Evolutionary conservation across 2,797 vertebrate species (phyloP).

Genomic region (Sparidentex hasta): DNA sequence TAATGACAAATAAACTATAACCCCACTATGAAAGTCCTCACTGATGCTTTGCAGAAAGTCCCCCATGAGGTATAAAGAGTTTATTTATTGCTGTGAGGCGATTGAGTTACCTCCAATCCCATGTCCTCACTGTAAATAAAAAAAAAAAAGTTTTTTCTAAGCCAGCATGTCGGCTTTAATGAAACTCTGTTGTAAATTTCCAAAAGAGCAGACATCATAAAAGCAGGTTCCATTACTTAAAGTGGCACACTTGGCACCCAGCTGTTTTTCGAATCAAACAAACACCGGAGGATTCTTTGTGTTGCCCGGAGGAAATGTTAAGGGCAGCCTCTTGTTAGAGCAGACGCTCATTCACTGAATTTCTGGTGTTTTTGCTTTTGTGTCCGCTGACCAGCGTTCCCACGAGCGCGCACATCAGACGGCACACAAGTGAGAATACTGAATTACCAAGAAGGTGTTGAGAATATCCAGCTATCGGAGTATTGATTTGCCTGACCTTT

Average conservation of each 20-base stretch:
- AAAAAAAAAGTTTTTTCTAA: conserved; percentile 45
- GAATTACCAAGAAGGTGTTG: conserved; percentile 59
- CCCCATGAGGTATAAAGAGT: conserved; percentile 16
- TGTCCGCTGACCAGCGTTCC: conserved; percentile 24
- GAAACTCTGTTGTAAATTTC: conserved; percentile 50
- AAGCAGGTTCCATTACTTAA: conserved; percentile 57
- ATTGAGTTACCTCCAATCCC: conserved; percentile 37
- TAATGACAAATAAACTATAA: conserved; percentile 1
- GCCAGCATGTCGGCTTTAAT: conserved; percentile 52
- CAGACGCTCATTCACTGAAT: conserved; percentile 12
- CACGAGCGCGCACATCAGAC: conserved; percentile 29
- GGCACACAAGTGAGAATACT: conserved; percentile 49
- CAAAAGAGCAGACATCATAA: conserved; percentile 43
- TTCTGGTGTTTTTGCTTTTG: conserved; percentile 26
- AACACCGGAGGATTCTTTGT: conserved; percentile 13
- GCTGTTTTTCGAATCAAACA: conserved; percentile 55
- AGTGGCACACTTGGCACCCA: conserved; percentile 54
- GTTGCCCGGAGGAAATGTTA: conserved; percentile 21
- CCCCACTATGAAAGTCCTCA: not conserved
- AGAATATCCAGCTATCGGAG: conserved; percentile 56
- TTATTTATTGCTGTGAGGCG: conserved; percentile 48
- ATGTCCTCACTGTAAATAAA: conserved; percentile 58
- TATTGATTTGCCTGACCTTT: conserved; percentile 80
- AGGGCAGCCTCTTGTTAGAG: not conserved
- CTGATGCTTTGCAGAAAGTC: conserved; percentile 9